These are phyloP conservation scores for Sebastes nivosus DNA, from an alignment of 2,797 vertebrate species.

Conservation along the genomic window DNA sequence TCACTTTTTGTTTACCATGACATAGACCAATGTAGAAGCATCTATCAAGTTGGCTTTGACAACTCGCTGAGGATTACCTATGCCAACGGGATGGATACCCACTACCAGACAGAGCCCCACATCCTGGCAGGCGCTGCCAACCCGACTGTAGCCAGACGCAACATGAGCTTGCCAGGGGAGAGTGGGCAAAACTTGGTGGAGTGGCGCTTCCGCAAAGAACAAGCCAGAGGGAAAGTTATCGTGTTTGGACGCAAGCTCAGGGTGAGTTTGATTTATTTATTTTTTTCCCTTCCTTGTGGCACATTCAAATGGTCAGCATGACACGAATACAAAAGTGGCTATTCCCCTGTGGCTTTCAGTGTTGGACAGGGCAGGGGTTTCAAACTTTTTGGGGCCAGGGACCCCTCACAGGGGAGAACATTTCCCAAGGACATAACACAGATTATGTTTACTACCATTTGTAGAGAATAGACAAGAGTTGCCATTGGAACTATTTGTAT, in stretches of 20 bases:
- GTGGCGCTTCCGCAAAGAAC: slow-evolving; percentile 98
- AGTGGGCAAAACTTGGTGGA: slow-evolving; percentile 96
- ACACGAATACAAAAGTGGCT: neutral
- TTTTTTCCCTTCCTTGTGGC: neutral
- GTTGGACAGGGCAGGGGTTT: neutral
- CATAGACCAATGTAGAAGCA: slow-evolving; percentile 94
- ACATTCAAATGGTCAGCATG: neutral
- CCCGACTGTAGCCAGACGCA: slow-evolving; percentile 94
- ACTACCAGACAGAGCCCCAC: slow-evolving; percentile 97
- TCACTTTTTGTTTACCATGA: slow-evolving; percentile 33
- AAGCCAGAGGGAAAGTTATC: slow-evolving; percentile 93
- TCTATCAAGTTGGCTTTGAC: slow-evolving; percentile 95
- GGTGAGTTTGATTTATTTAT: slow-evolving; percentile 75
- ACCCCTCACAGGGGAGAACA: no score
- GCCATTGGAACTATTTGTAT: no score
- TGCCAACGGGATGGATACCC: slow-evolving; percentile 95
- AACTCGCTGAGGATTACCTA: slow-evolving; percentile 94
- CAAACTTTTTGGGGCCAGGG: no score
- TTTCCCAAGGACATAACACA: no score
- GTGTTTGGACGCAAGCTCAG: slow-evolving; percentile 97
- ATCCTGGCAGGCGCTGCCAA: slow-evolving; percentile 95
- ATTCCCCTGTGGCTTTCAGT: neutral
- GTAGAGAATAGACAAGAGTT: no score
- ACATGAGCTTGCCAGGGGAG: slow-evolving; percentile 96
- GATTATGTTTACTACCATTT: no score